phyloP scores from a whole-genome alignment of 1,140 invertebrate genomes.

The Sinonovacula constricta region DNA sequence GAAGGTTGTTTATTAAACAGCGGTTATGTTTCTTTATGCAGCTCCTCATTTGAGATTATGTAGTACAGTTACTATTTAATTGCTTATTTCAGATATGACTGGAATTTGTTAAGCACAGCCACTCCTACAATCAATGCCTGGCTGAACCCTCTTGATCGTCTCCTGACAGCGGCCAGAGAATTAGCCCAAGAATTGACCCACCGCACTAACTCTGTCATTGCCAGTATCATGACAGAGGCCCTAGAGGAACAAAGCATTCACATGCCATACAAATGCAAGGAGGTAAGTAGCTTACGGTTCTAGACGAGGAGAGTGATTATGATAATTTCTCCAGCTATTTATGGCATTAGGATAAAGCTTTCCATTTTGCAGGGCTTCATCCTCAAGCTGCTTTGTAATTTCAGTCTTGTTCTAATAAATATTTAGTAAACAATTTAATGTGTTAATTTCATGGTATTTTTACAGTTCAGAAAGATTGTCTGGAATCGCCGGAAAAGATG shows the following conservation, averaged over 20 bases:
- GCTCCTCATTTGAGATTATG: too few relatives aligned
- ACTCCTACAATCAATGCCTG: conserved; percentile 97
- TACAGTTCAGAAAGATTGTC: too few relatives aligned
- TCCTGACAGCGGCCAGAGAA: conserved; percentile 82
- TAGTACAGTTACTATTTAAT: too few relatives aligned
- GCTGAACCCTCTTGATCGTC: conserved; percentile 95
- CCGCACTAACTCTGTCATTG: conserved; percentile 90
- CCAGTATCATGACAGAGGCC: conserved; percentile 96
- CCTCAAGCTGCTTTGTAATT: too few relatives aligned
- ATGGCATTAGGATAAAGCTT: too few relatives aligned
- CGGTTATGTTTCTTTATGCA: too few relatives aligned
- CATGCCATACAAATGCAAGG: conserved; percentile 85
- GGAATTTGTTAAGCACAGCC: conserved; percentile 97
- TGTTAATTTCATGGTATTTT: too few relatives aligned
- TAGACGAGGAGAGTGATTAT: not conserved
- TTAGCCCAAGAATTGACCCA: conserved; percentile 79
- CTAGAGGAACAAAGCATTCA: conserved; percentile 91
- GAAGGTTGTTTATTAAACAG: too few relatives aligned
- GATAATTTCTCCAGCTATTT: too few relatives aligned
- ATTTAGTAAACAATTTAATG: too few relatives aligned
- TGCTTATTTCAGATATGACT: conserved; percentile 91
- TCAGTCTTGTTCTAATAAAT: too few relatives aligned
- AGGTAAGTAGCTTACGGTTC: conserved; percentile 9
- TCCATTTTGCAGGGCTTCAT: conserved; percentile 34
- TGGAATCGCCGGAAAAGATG: too few relatives aligned